Base-by-base conservation (phyloP, 2,113 vertebrate species). In the Nesogale talazaci region DNA sequence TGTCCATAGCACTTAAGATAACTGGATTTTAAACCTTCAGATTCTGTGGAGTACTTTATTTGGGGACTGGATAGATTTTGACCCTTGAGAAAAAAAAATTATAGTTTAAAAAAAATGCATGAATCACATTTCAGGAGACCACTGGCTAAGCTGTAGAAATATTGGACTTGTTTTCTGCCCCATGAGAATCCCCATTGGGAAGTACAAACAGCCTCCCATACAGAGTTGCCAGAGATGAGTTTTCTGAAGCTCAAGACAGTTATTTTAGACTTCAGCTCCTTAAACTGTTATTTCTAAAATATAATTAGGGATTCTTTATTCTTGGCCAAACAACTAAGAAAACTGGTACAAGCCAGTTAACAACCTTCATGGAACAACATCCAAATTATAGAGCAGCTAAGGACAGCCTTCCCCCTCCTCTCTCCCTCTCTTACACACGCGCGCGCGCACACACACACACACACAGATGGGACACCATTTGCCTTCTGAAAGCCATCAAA, bases 251-350 rank as follows among this genome's bases (percentile, higher is more conserved):
- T 96, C 93, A 88, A 34, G 85, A 91, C 79, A 86, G 83, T 93
- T 95, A 87, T 93, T 97, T 91, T 89, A 91, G 95, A 94, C 86
- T 40, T 91, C 69, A 31, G 67, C 67, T 96, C 92, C 79, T 94
- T 95, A 84, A 42, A 77, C 2, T 95, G 80, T 52, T 90, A 94
- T 95, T 97, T 97, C 90, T 96, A 77, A 97, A 96, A 93, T 72
- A 92, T 65, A 95, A 82, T 89, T 72, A 92, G 70, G 34, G 76
- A 46, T 42, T 86, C 88, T 92, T 95, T 76, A 82, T 86, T 85
- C 75, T 93, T 81, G 92, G 94, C 94, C 96, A 97, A 97, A 91
- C 78, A 87, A 90, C 67, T 76, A 84, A 84, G 22, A 91, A 79
- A 69, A 67, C 52, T 91, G 87, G 88, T 88, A 65, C 11, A 77